phyloP scores from a whole-genome alignment of 2,888 invertebrate genomes.

The Tipula vernalis region DNA sequence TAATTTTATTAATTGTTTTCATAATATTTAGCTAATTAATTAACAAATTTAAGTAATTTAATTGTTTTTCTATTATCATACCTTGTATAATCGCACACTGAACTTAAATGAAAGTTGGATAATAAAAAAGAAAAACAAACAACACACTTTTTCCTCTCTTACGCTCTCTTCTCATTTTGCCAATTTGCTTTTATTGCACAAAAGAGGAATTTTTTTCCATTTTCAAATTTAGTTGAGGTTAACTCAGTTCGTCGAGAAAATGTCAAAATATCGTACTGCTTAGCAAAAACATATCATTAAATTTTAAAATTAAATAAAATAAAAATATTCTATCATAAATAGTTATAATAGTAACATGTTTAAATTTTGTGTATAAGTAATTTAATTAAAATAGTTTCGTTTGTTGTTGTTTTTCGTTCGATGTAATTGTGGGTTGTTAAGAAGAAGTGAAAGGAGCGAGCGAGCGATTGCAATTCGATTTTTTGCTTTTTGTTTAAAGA shows the following conservation, averaged over 20 bases:
- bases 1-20: not conserved
- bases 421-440: not conserved
- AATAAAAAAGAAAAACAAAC: not conserved
- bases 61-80: not conserved
- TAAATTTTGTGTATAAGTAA: not conserved
- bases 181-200: not conserved
- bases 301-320: not conserved
- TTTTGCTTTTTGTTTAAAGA: not conserved
- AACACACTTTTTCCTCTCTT: not conserved
- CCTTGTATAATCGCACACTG: not conserved
- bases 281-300: not conserved
- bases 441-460: not conserved
- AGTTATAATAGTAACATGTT: not conserved
- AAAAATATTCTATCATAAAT: not conserved
- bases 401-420: not conserved
- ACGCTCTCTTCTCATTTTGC: not conserved
- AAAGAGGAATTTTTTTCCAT: not conserved
- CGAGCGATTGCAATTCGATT: not conserved
- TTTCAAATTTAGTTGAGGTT: not conserved
- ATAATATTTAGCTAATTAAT: not conserved
- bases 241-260: not conserved
- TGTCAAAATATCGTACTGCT: not conserved
- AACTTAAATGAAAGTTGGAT: not conserved
- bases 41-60: not conserved
- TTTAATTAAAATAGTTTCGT: not conserved